Conservation (phyloP, 2,888 invertebrate genomes). For the Drosophila parthenogenetica region DNA sequence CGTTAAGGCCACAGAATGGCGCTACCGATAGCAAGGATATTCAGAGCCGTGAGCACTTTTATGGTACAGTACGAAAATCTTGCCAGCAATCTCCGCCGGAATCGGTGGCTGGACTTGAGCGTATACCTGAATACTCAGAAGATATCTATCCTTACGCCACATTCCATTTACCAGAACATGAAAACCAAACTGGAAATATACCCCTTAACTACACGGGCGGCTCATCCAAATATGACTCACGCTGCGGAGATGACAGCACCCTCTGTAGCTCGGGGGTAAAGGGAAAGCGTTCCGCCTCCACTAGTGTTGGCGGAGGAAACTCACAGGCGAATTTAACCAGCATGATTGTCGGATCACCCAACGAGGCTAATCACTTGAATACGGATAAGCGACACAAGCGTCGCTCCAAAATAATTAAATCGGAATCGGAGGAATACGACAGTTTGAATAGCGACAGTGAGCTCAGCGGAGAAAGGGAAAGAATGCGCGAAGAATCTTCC, state of each 20-base stretch:
- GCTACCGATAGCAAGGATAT: conserved; percentile 73
- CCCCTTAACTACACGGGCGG: conserved; percentile 81
- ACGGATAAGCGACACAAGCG: conserved; percentile 85
- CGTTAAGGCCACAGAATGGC: conserved; percentile 68
- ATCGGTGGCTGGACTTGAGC: conserved; percentile 85
- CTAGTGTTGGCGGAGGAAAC: conserved; percentile 54
- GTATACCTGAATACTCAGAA: conserved; percentile 87
- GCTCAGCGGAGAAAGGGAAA: conserved; percentile 83
- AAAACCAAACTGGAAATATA: conserved; percentile 86
- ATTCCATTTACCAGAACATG: conserved; percentile 87
- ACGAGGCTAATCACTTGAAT: conserved; percentile 67
- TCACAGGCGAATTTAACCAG: conserved; percentile 62
- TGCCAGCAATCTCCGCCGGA: conserved; percentile 84
- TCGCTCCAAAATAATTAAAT: conserved; percentile 86
- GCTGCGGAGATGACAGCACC: conserved; percentile 76
- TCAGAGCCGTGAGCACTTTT: conserved; percentile 86
- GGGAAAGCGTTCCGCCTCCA: conserved; percentile 71
- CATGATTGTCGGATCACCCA: conserved; percentile 50
- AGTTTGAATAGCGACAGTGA: conserved; percentile 87
- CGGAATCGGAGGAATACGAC: conserved; percentile 87
- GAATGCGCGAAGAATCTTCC: conserved; percentile 86
- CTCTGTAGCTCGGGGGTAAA: conserved; percentile 72
- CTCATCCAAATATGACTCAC: conserved; percentile 79
- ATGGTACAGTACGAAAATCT: conserved; percentile 86
- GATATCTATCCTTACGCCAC: conserved; percentile 88